phyloP scores from a whole-genome alignment of 2,113 vertebrate species.

The Thinocorus orbignyianus region DNA sequence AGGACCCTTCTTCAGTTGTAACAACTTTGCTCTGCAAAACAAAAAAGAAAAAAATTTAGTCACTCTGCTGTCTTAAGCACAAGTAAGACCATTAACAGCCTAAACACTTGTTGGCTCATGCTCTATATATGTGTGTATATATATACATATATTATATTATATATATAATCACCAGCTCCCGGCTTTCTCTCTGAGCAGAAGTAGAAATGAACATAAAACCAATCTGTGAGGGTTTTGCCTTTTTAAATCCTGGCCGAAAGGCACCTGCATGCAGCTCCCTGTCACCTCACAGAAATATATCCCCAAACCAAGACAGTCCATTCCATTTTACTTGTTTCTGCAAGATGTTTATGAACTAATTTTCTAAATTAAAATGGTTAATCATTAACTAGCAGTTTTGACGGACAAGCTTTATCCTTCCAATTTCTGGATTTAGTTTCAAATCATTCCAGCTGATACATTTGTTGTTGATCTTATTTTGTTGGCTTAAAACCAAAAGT shows the following conservation, averaged over 20 bases:
- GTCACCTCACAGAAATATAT: neutral
- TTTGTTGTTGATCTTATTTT: neutral
- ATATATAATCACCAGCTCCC: neutral
- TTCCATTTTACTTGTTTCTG: neutral
- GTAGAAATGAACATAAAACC: neutral
- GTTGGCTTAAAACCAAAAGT: neutral
- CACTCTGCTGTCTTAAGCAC: neutral
- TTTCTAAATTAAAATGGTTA: neutral
- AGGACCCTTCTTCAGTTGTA: slow-evolving; percentile 17
- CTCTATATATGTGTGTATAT: neutral
- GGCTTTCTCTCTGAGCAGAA: neutral
- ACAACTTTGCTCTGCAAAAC: slow-evolving; percentile 49
- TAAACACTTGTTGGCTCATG: neutral
- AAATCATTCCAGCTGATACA: neutral
- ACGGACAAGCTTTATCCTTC: neutral
- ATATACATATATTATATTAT: too few relatives aligned
- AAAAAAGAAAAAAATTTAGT: neutral
- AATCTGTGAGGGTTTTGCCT: neutral
- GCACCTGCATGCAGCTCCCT: fast-evolving
- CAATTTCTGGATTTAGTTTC: neutral
- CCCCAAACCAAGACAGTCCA: fast-evolving
- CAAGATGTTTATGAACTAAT: neutral
- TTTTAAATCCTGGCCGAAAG: neutral
- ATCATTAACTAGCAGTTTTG: neutral
- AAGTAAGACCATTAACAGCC: neutral